Percentiles rank a stretch among this genome's conserved stretches.
phyloP scores from a whole-genome alignment of 2,888 invertebrate genomes.

The Spisula solida region DNA sequence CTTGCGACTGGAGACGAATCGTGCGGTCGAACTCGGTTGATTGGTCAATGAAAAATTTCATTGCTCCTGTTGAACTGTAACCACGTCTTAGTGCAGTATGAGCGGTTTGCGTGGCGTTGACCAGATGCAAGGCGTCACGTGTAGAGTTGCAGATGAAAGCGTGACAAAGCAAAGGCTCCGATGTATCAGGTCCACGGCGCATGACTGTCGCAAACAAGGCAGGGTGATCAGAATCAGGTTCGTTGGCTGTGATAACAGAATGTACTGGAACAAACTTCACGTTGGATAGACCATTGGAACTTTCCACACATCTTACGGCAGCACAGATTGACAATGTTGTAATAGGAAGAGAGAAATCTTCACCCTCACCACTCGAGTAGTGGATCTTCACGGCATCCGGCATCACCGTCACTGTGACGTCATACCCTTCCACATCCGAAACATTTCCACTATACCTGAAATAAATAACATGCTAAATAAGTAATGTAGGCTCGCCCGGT shows the following conservation, averaged over 20 bases:
- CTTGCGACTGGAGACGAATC: constrained; percentile 19
- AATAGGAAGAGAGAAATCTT: constrained; percentile 51
- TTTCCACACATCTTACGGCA: constrained; percentile 61
- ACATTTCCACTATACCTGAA: constrained; percentile 53
- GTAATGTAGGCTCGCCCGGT: too few species aligned
- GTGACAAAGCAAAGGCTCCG: constrained; percentile 47
- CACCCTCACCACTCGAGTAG: constrained; percentile 25
- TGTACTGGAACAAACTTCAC: constrained; percentile 65
- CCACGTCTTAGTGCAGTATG: constrained; percentile 57
- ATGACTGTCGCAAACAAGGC: constrained; percentile 61
- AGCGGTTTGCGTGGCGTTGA: constrained; percentile 69
- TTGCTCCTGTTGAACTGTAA: constrained; percentile 53
- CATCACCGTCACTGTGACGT: constrained; percentile 57
- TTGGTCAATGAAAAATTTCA: constrained; percentile 65
- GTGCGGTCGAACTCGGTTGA: constrained; percentile 63
- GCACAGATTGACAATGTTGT: constrained; percentile 61
- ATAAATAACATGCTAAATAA: neutral
- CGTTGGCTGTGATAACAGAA: constrained; percentile 59
- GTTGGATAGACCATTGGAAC: constrained; percentile 2
- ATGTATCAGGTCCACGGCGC: constrained; percentile 38
- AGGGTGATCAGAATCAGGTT: constrained; percentile 61
- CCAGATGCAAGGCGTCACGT: constrained; percentile 66
- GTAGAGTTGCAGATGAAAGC: constrained; percentile 63
- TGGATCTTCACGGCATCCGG: constrained; percentile 48
- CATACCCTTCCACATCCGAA: constrained; percentile 48